phyloP scores from a whole-genome alignment of 2,797 vertebrate genomes.

The Hydrophis major region DNA sequence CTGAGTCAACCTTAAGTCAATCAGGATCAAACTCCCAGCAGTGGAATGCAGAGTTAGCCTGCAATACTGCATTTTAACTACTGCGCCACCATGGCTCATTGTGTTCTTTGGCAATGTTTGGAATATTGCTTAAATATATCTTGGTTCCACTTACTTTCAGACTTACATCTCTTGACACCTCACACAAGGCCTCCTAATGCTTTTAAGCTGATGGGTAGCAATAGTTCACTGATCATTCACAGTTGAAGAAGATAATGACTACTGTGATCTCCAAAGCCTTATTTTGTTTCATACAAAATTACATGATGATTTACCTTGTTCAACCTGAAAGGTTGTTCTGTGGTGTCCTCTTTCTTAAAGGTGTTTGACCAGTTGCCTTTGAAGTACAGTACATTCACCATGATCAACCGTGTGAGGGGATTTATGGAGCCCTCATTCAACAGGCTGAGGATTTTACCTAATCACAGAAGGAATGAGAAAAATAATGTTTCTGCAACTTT shows the following conservation, averaged over 20 bases:
- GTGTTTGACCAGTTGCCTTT: slow-evolving; percentile 87
- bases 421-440: slow-evolving; percentile 77
- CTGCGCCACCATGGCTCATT: neutral
- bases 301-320: slow-evolving; percentile 70
- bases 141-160: neutral
- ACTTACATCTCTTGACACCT: neutral
- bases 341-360: slow-evolving; percentile 77
- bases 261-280: neutral
- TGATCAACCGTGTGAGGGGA: slow-evolving; percentile 75
- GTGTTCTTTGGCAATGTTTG: neutral
- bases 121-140: neutral
- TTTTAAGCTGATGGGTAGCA: neutral
- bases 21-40: neutral
- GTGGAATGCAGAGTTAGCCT: neutral
- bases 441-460: slow-evolving; percentile 88
- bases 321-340: slow-evolving; percentile 82
- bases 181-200: neutral
- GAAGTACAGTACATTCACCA: slow-evolving; percentile 90
- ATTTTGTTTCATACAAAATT: neutral
- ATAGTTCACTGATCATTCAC: neutral
- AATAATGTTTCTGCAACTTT: slow-evolving; percentile 27
- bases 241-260: neutral
- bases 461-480: slow-evolving; percentile 19
- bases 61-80: neutral
- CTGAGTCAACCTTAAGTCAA: neutral